These are phyloP conservation scores for Channa striata DNA, from an alignment of 2,797 vertebrate species.

Conservation along the genomic window DNA sequence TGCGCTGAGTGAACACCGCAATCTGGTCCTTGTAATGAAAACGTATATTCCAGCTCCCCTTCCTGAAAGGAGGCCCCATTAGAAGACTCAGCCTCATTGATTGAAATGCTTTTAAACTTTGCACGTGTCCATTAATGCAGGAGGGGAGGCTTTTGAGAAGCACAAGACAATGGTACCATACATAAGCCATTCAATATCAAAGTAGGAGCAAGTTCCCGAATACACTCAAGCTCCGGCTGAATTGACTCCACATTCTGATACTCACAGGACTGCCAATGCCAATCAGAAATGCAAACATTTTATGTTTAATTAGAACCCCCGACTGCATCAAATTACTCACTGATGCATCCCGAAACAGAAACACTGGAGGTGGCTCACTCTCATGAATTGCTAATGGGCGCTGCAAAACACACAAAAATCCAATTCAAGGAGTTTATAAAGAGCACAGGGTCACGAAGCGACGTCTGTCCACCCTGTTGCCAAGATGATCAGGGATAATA, in stretches of 20 bases:
- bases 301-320: slow-evolving; percentile 60
- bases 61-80: slow-evolving; percentile 82
- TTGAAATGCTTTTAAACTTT: slow-evolving; percentile 85
- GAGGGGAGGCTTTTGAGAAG: slow-evolving; percentile 55
- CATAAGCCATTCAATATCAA: slow-evolving; percentile 49
- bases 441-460: slow-evolving; percentile 23
- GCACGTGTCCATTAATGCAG: slow-evolving; percentile 77
- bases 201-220: slow-evolving; percentile 41
- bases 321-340: slow-evolving; percentile 48
- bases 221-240: slow-evolving; percentile 21
- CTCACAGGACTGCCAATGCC: slow-evolving; percentile 20
- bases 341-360: slow-evolving; percentile 54
- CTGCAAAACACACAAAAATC: slow-evolving; percentile 20
- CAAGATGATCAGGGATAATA: slow-evolving; percentile 17
- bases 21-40: slow-evolving; percentile 80
- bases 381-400: slow-evolving; percentile 52
- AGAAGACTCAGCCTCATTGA: slow-evolving; percentile 82
- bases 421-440: slow-evolving; percentile 37
- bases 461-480: slow-evolving; percentile 5
- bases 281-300: slow-evolving; percentile 49
- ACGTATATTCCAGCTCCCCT: slow-evolving; percentile 77
- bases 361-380: slow-evolving; percentile 24
- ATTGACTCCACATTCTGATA: slow-evolving; percentile 39
- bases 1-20: slow-evolving; percentile 67
- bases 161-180: slow-evolving; percentile 62